Conservation (phyloP, 2,797 vertebrate species). For the Phoebastria nigripes region DNA sequence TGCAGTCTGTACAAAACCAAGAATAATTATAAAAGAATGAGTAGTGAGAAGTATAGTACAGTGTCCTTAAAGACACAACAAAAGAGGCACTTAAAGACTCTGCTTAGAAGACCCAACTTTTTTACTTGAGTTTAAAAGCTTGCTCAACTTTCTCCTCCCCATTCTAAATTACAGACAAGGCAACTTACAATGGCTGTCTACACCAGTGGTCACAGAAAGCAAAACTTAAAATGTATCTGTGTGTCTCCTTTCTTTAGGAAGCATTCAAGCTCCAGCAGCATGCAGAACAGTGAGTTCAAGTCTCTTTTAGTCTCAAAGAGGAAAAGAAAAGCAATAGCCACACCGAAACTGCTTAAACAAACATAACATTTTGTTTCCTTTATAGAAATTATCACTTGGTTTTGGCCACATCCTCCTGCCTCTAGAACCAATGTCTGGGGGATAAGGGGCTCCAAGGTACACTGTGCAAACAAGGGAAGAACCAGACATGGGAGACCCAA, state of each 20-base stretch:
- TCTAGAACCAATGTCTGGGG: neutral
- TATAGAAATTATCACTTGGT: neutral
- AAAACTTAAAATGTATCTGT: neutral
- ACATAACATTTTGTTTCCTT: neutral
- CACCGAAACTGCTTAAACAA: neutral
- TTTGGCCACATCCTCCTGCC: neutral
- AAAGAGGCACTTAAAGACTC: neutral
- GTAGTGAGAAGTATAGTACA: neutral
- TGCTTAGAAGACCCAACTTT: neutral
- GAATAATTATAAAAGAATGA: neutral
- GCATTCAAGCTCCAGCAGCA: neutral
- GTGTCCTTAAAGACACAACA: neutral
- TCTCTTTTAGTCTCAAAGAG: neutral
- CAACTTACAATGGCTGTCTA: neutral
- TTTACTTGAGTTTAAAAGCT: neutral
- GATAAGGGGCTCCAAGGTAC: neutral
- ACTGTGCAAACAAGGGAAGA: neutral
- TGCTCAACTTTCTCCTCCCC: neutral
- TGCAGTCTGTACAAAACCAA: neutral
- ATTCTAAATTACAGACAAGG: neutral
- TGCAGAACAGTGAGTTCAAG: neutral
- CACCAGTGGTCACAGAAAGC: neutral
- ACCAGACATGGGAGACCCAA: neutral
- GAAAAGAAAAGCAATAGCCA: neutral
- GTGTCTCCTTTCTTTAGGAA: neutral